Evolutionary conservation across 2,113 vertebrate genomes (phyloP), one percentile per base, ranked within the genome.

Genomic region (Brienomyrus brachyistius): DNA sequence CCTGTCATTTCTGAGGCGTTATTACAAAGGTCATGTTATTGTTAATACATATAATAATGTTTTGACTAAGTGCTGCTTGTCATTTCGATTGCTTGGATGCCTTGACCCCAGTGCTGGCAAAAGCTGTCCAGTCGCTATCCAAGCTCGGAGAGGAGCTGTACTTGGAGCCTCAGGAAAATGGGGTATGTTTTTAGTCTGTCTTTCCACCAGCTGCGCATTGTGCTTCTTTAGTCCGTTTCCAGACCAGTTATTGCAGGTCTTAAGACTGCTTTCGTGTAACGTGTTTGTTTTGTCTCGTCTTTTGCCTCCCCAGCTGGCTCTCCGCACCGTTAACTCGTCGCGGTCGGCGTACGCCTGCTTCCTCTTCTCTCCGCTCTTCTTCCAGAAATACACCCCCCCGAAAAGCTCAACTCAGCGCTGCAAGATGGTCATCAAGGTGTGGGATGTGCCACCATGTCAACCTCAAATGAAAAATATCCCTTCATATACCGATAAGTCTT

Each of bases 301-400:
- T 83, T 90, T 52, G 89, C 66, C 77, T 90, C 93, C 88, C 0
- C 92, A 98, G 98, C 94, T 98, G 56, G 97, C 97, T 31, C 94
- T 99, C 82, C 96, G 98, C 52, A 95, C 97, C 0, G 97, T 98
- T 87, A 99, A 98, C 94, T 97, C 97, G 0, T 98, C 98, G 27
- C 97, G 97, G n/a, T 99, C 98, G 0, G 98, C 97, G 66, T 99
- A 98, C 40, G 98, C 97, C 90, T 97, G 97, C 89, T 99, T 99
- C 94, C 96, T 97, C 90, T 97, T 99, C 35, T 93, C 96, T 0
- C 97, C 97, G 0, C 97, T 98, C 88, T 99, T 98, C 95, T 99
- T 99, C 92, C 95, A 97, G 94, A 96, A 95, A 43, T 99, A 97
- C 88, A 93, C 92, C 27, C 59, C 91, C 50, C 89, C 91, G 5